Base-by-base conservation (phyloP, 2,888 invertebrate species). In the Drosophila neutralis region DNA sequence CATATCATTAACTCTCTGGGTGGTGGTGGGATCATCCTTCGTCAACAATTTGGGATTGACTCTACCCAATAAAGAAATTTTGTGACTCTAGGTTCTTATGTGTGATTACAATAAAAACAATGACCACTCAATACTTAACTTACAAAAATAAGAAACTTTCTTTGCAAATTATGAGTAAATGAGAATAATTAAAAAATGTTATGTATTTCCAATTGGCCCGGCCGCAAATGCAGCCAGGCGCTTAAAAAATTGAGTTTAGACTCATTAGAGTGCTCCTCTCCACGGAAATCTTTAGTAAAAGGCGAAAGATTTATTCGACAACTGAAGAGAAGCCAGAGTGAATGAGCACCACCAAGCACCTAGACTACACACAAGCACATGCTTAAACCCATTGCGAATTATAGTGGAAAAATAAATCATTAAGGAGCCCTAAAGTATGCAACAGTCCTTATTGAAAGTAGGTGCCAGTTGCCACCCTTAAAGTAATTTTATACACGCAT, bases 261-360 rank as follows among this genome's bases (percentile, higher is more conserved):
- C 57, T 57, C 42, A 42, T 57, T 94, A 94, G 94, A 94, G 94
- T 95, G 95, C 94, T 94, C 95, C 95, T 94, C 95, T 95, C 95
- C 95, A 57, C 95, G 95, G 95, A 95, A 95, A 95, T 95, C 95
- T 95, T 95, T 95, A 95, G 95, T 95, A 95, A 95, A 95, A 95
- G 95, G 95, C 95, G 95, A 95, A 95, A 95, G 95, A 95, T 95
- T 95, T 95, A 94, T 95, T 91, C 94, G 95, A 89, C 94, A 70
- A 92, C 93, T 94, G 95, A 94, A 94, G 94, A 94, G 94, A 95
- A 94, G 94, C 94, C 94, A 94, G 94, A 94, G 94, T 93, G 36
- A 74, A 10, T 27, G 18, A 10, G 0, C 2, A 24, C 0, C 18
- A 6, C 0, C 1, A 18, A 21, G 2, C 13, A 36, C 1, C 6